A percentile compares a stretch with the other conserved stretches of the same genome.
Conservation (phyloP, 2,113 vertebrate species). For the Gnathonemus longibarbis region DNA sequence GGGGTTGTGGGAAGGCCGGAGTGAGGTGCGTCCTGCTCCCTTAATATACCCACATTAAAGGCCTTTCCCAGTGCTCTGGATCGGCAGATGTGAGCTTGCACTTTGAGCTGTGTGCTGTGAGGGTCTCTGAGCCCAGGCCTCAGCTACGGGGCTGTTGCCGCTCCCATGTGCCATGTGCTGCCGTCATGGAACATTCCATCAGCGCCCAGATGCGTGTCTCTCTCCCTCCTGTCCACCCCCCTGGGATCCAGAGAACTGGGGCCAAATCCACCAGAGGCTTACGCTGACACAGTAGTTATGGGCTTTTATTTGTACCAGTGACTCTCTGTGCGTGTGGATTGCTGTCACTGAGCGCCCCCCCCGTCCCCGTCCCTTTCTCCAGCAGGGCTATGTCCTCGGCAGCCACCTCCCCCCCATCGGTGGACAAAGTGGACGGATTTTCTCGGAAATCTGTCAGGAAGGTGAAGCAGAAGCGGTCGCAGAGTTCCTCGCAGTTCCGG, state of each 20-base stretch:
- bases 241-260: not conserved
- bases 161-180: not conserved
- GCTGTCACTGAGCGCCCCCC: slow-evolving; percentile 18
- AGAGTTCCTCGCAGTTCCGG: slow-evolving; percentile 97
- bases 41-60: not conserved
- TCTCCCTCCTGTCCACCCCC: not conserved
- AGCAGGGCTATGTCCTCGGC: slow-evolving; percentile 99
- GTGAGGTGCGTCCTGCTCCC: not conserved
- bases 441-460: slow-evolving; percentile 99
- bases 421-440: slow-evolving; percentile 99
- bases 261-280: not conserved
- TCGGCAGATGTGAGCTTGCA: not conserved
- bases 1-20: not conserved
- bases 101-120: not conserved
- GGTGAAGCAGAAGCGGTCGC: slow-evolving; percentile 98
- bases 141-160: not conserved
- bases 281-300: not conserved
- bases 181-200: slow-evolving; percentile 1
- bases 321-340: not conserved
- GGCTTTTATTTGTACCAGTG: not conserved
- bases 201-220: not conserved
- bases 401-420: slow-evolving; percentile 96
- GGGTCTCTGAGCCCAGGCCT: not conserved
- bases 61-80: not conserved
- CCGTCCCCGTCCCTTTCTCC: slow-evolving; percentile 40